Base-by-base conservation (phyloP, 1,140 invertebrate genomes). In the Leptonema lineaticorne region DNA sequence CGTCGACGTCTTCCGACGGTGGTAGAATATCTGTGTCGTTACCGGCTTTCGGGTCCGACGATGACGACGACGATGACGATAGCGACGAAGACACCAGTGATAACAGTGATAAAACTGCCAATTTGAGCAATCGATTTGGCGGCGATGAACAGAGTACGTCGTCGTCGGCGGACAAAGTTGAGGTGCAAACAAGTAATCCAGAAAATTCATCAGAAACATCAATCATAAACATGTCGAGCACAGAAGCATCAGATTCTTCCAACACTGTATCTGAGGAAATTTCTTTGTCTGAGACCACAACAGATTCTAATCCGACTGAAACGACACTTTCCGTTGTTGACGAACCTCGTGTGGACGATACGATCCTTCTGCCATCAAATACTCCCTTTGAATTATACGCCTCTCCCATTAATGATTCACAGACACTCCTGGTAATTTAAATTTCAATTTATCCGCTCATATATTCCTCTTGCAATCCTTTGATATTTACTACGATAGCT, bases 11-110 rank as follows among this genome's bases (percentile, higher is more conserved):
- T 22, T 46, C n/a, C 22, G 73, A 64, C 62, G 75, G 75, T 45
- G 78, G 75, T 37, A 75, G 73, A 7, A 76, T 85, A 2, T 76
- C 79, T 53, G 77, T 85, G 53, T 78, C 80, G 8, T 70, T 85
- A 63, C 82, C 83, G 45, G 84, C 82, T n/a, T 85, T 79, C 70
- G 75, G 80, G 70, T 77, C 82, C 2, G 79, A 81, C 27, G 78
- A 64, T 41, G 72, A 73, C 59, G 69, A 81, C 56, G 78, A 79
- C 69, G 79, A 81, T 62, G 78, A 78, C 45, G 79, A 81, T 56
- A 77, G 78, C 18, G 78, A 79, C 22, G 78, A 69, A 29, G 68
- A 69, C 26, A 65, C 57, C 0, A 58, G 60, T n/a, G 68, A 69
- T 27, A 28, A 22, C 14, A 11, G 24, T 4, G n/a, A 14, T 28